Evolutionary conservation across 2,797 vertebrate genomes (phyloP).

Genomic region (Sardinella longiceps): DNA sequence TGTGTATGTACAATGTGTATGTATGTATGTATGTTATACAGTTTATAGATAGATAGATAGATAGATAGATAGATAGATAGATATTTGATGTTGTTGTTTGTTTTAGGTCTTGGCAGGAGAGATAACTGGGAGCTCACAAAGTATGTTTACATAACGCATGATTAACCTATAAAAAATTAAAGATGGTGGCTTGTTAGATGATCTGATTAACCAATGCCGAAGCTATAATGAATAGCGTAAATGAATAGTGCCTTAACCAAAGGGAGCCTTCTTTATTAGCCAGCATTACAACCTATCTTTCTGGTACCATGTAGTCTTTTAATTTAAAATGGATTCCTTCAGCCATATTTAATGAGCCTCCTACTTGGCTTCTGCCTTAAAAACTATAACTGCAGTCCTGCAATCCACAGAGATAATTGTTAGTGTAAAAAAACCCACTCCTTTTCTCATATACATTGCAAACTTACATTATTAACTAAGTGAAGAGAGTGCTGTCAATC

Average conservation of each 20-base stretch:
- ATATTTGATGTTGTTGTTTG: too few species aligned
- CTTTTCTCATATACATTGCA: too few species aligned
- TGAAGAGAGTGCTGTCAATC: not conserved
- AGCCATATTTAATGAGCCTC: not conserved
- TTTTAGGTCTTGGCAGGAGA: not conserved
- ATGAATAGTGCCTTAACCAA: not conserved
- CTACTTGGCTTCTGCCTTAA: too few species aligned
- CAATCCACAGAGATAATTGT: not conserved
- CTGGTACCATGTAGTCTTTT: not conserved
- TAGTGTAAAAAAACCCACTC: not conserved
- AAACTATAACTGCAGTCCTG: not conserved
- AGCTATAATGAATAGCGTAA: not conserved
- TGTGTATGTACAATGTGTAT: too few species aligned
- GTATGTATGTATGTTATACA: too few species aligned
- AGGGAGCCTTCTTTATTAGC: not conserved
- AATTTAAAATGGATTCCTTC: not conserved
- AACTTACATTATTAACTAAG: not conserved
- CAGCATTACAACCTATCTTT: not conserved
- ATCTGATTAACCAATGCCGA: not conserved
- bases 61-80: too few species aligned
- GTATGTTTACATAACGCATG: not conserved
- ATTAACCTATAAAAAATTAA: not conserved
- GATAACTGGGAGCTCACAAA: not conserved
- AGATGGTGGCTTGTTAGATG: not conserved
- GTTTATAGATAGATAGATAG: too few species aligned